Conservation (phyloP, 2,888 invertebrate genomes). For the Sabatieria punctata region DNA sequence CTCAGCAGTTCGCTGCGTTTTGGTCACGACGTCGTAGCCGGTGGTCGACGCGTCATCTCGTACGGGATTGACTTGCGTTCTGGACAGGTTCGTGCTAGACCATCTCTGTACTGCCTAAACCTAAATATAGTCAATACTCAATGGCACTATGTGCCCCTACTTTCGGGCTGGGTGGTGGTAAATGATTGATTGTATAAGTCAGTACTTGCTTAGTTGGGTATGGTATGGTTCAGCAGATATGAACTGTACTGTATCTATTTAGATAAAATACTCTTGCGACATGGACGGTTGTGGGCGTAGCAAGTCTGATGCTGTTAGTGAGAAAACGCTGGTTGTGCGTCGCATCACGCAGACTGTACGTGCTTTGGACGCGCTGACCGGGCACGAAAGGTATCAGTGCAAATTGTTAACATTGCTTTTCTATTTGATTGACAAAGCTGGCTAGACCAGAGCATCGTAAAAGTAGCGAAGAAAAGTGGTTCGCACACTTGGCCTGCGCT, state of each 20-base stretch:
- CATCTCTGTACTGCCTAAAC: neutral
- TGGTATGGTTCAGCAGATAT: neutral
- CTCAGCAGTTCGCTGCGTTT: slow-evolving; percentile 63
- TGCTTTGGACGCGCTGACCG: slow-evolving; percentile 68
- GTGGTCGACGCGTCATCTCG: slow-evolving; percentile 67
- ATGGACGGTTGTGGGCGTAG: slow-evolving; percentile 13
- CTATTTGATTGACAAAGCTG: too few species aligned
- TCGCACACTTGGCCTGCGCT: too few species aligned
- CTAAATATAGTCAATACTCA: too few species aligned
- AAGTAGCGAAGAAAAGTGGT: too few species aligned
- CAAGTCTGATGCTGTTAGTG: slow-evolving; percentile 5
- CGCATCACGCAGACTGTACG: slow-evolving; percentile 69
- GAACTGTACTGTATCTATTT: neutral
- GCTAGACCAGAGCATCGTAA: too few species aligned
- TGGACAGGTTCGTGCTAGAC: slow-evolving; percentile 37
- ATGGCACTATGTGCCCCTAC: too few species aligned
- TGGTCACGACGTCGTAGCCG: slow-evolving; percentile 40
- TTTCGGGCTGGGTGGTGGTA: too few species aligned
- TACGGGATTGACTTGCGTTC: slow-evolving; percentile 63
- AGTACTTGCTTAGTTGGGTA: too few species aligned
- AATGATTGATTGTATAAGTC: too few species aligned
- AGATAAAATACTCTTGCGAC: slow-evolving; percentile 17
- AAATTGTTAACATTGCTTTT: too few species aligned
- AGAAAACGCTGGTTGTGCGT: slow-evolving; percentile 54
- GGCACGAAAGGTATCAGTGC: slow-evolving; percentile 52